phyloP scores from a whole-genome alignment of 2,113 vertebrate species.

The Seriola dumerili region DNA sequence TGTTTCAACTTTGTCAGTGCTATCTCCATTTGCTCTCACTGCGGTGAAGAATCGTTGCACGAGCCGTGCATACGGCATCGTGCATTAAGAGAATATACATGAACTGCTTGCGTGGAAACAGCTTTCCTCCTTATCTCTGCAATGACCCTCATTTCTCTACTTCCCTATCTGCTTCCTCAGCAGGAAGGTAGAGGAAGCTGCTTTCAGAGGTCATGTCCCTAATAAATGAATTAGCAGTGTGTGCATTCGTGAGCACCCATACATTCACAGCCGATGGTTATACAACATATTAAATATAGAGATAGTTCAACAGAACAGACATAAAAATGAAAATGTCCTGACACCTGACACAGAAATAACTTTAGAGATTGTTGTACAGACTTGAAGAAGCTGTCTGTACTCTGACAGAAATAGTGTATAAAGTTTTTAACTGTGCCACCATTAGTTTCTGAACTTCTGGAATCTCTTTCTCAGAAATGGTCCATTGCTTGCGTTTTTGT shows the following conservation, averaged over 20 bases:
- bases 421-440: background rate
- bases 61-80: background rate
- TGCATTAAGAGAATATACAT: slow-evolving; percentile 25
- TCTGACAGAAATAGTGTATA: background rate
- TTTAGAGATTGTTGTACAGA: too few species aligned
- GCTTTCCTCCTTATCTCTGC: slow-evolving; percentile 61
- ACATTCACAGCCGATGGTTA: slow-evolving; percentile 21
- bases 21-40: slow-evolving; percentile 4
- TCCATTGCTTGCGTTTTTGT: background rate
- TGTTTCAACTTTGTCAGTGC: background rate
- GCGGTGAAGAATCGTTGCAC: slow-evolving; percentile 8
- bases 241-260: slow-evolving; percentile 24
- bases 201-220: slow-evolving; percentile 55
- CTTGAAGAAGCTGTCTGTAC: background rate
- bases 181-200: slow-evolving; percentile 64
- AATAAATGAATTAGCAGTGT: slow-evolving; percentile 61
- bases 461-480: background rate
- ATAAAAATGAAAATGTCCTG: background rate
- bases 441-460: background rate
- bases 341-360: background rate
- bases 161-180: slow-evolving; percentile 72
- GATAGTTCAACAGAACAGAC: slow-evolving; percentile 8
- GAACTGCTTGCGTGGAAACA: background rate
- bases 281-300: slow-evolving; percentile 14
- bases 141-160: slow-evolving; percentile 54